These are phyloP conservation scores for Aphelenchoides fujianensis DNA, from an alignment of 1,140 invertebrate genomes.

Conservation along the genomic window DNA sequence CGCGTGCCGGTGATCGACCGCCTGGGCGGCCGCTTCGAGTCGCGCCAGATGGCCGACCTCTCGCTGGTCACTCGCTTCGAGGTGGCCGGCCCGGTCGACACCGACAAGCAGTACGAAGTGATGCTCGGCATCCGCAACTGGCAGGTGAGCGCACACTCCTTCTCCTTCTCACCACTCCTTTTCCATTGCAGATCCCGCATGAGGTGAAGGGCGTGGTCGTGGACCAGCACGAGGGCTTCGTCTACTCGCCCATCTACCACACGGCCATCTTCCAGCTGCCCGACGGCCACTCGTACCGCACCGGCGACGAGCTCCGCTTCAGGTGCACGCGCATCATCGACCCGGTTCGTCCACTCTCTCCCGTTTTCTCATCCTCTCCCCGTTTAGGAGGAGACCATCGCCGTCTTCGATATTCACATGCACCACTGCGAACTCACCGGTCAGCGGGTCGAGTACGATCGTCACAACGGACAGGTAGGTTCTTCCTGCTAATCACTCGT, in stretches of 20 bases:
- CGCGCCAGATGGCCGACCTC: not conserved
- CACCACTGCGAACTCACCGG: not conserved
- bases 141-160: not conserved
- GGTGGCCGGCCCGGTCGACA: not conserved
- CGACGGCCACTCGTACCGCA: not conserved
- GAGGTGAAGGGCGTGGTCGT: not conserved
- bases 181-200: not conserved
- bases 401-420: too few relatives aligned
- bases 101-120: not conserved
- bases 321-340: not conserved
- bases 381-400: not conserved
- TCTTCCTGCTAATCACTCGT: too few relatives aligned
- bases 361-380: not conserved
- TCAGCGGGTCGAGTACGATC: not conserved
- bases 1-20: not conserved
- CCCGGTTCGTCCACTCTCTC: not conserved
- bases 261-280: not conserved
- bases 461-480: not conserved
- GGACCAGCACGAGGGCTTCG: not conserved
- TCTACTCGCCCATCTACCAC: not conserved
- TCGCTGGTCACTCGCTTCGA: not conserved
- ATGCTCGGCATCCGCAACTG: not conserved
- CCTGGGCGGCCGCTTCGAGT: not conserved
- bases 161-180: not conserved
- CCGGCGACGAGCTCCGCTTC: too few relatives aligned